Conservation (phyloP, 2,113 vertebrate species). For the Pedetes capensis region DNA sequence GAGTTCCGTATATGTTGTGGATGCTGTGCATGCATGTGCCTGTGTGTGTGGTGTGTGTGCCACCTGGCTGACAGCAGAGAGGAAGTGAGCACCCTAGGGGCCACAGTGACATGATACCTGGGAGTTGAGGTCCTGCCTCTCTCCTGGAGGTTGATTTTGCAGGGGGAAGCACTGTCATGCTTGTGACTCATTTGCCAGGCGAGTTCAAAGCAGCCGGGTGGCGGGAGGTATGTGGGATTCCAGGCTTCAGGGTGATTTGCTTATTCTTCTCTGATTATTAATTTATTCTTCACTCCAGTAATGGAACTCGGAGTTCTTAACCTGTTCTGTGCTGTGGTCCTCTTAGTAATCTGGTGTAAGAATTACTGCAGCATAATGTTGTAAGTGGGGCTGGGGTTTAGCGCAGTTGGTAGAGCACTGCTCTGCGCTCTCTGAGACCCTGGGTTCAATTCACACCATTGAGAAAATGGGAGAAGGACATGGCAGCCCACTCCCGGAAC, state of each 20-base stretch:
- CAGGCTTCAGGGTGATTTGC: conserved; percentile 37
- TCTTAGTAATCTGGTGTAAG: neutral
- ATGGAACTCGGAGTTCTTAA: conserved; percentile 23
- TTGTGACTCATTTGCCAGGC: conserved; percentile 46
- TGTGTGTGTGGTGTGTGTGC: neutral
- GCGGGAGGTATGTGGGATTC: conserved; percentile 38
- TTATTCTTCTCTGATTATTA: conserved; percentile 53
- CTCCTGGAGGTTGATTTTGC: conserved; percentile 15
- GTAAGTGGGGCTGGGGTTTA: too few relatives aligned
- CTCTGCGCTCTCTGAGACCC: too few relatives aligned
- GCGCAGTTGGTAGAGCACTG: too few relatives aligned
- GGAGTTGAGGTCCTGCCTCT: neutral
- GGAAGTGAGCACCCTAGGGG: neutral
- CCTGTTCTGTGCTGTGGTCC: neutral
- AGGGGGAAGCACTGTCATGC: neutral
- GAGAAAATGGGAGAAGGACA: too few relatives aligned
- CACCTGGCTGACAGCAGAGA: neutral
- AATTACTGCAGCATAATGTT: neutral
- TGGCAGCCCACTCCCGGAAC: too few relatives aligned
- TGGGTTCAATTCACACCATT: too few relatives aligned
- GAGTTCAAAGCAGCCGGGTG: conserved; percentile 68
- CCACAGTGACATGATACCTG: neutral
- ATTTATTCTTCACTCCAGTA: conserved; percentile 25
- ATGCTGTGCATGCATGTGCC: neutral
- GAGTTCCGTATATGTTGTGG: neutral